A percentile compares a stretch with the other conserved stretches of the same genome.
These are phyloP conservation scores for Rhagoletis zephyria DNA, from an alignment of 1,140 invertebrate species.

Conservation along the genomic window DNA sequence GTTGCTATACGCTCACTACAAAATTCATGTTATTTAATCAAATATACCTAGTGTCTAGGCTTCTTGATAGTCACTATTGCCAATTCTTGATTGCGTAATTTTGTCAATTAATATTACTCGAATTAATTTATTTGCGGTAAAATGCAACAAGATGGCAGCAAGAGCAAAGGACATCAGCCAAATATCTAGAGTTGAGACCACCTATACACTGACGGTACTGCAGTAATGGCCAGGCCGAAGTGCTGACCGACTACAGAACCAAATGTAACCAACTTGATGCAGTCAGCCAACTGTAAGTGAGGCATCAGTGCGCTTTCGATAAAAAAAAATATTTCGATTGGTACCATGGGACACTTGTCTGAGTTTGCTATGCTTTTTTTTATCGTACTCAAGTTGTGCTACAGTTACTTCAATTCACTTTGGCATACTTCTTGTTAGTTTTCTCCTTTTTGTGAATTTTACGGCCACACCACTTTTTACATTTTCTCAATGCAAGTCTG, in stretches of 20 bases:
- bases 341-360: not conserved
- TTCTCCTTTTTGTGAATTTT: too few relatives aligned
- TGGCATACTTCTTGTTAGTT: too few relatives aligned
- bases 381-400: not conserved
- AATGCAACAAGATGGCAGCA: not conserved
- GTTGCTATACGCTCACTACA: not conserved
- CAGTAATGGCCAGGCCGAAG: not conserved
- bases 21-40: not conserved
- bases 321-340: not conserved
- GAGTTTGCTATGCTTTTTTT: not conserved
- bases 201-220: not conserved
- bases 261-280: not conserved
- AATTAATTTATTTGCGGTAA: conserved; percentile 45
- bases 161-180: not conserved
- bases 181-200: not conserved
- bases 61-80: not conserved
- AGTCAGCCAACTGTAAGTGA: not conserved
- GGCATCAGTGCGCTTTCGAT: not conserved
- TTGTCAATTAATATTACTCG: conserved; percentile 51
- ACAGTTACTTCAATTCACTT: not conserved
- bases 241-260: not conserved
- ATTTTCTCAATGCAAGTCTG: too few relatives aligned
- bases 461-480: too few relatives aligned
- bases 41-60: too few relatives aligned
- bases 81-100: conserved; percentile 53